Conservation (phyloP, 2,888 invertebrate genomes). For the Thymelicus acteon region DNA sequence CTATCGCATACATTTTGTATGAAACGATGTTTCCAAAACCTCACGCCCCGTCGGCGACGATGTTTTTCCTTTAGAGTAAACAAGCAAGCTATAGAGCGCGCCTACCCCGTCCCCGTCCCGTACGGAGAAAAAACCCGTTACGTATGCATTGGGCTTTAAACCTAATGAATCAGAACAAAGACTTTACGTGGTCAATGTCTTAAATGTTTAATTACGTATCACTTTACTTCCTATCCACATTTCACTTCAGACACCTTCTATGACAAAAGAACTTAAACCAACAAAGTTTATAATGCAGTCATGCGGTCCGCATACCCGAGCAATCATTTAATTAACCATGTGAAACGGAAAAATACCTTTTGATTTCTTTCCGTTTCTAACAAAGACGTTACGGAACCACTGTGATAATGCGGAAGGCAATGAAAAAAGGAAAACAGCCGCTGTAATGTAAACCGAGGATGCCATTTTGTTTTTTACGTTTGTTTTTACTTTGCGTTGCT, state of each 20-base stretch:
- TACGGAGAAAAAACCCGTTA: too few relatives aligned
- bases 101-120: too few relatives aligned
- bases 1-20: too few relatives aligned
- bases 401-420: slow-evolving; percentile 42
- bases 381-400: slow-evolving; percentile 35
- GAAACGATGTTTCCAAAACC: too few relatives aligned
- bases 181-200: too few relatives aligned
- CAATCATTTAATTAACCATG: slow-evolving; percentile 15
- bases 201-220: too few relatives aligned
- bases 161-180: too few relatives aligned
- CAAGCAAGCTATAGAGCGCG: too few relatives aligned
- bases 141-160: too few relatives aligned
- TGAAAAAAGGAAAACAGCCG: slow-evolving; percentile 40
- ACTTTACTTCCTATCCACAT: too few relatives aligned
- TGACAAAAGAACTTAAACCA: background rate
- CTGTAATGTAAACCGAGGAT: slow-evolving; percentile 41
- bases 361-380: slow-evolving; percentile 29
- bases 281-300: background rate
- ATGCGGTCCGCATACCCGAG: slow-evolving; percentile 9
- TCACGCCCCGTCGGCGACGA: too few relatives aligned
- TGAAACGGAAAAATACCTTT: slow-evolving; percentile 9
- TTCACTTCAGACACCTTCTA: background rate
- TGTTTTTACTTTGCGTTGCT: slow-evolving; percentile 40
- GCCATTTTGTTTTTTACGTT: slow-evolving; percentile 43
- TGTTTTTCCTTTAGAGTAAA: too few relatives aligned